A percentile compares a stretch with the other conserved stretches of the same genome.
These are phyloP conservation scores for Dicrostonyx torquatus DNA, from an alignment of 2,797 vertebrate genomes.

Conservation along the genomic window DNA sequence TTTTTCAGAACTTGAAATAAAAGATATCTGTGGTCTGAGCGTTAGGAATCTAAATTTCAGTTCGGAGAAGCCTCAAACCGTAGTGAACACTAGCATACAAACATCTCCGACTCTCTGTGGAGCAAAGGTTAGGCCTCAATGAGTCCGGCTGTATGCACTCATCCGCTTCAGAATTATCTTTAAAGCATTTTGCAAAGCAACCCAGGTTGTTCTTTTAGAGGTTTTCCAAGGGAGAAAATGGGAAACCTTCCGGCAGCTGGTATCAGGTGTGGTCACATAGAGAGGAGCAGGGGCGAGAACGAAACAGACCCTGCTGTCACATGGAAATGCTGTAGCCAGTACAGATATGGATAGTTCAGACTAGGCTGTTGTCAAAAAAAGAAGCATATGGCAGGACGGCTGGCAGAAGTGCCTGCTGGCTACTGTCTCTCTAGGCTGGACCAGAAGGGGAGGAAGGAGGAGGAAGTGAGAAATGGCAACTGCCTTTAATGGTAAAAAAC, in stretches of 20 bases:
- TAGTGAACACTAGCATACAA: fast-evolving
- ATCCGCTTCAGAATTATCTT: background rate
- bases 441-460: background rate
- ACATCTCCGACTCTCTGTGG: background rate
- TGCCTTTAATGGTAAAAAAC: constrained; percentile 37
- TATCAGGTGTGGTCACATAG: background rate
- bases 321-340: background rate
- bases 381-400: background rate
- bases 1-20: background rate
- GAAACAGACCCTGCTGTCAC: background rate
- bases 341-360: background rate
- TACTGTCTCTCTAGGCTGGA: constrained; percentile 23
- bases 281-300: background rate
- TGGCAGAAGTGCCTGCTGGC: constrained; percentile 48
- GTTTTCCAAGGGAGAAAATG: background rate
- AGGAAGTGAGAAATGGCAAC: constrained; percentile 42
- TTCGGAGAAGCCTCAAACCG: background rate
- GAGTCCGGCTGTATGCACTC: background rate
- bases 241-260: background rate
- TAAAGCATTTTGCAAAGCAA: background rate
- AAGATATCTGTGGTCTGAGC: background rate
- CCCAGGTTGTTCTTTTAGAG: background rate
- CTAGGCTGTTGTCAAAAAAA: constrained; percentile 56
- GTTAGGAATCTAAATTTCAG: background rate
- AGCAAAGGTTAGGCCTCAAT: background rate